These are phyloP conservation scores for Neria commutata DNA, from an alignment of 2,888 invertebrate species.

Conservation along the genomic window DNA sequence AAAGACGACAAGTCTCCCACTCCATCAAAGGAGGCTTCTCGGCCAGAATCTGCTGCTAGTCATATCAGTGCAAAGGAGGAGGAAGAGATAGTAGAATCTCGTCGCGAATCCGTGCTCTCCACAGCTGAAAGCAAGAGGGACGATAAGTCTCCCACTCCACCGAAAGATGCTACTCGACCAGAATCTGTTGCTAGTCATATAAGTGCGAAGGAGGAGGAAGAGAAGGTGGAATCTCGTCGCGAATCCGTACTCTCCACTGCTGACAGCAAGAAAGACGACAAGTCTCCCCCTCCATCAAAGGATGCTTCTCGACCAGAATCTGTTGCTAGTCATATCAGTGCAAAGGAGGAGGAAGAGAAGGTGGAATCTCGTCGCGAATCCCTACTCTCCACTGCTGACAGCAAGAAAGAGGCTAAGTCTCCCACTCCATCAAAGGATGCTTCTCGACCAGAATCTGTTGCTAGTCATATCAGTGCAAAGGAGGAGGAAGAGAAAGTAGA, in stretches of 20 bases:
- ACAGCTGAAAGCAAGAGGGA: constrained; percentile 10
- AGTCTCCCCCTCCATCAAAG: constrained; percentile 15
- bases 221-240: constrained; percentile 32
- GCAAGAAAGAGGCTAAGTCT: constrained; percentile 20
- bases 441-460: constrained; percentile 49
- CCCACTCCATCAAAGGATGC: constrained; percentile 35
- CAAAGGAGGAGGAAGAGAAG: constrained; percentile 19
- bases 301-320: constrained; percentile 43
- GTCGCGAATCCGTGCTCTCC: constrained; percentile 8
- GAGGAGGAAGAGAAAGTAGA: constrained; percentile 23
- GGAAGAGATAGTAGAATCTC: constrained; percentile 13
- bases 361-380: constrained; percentile 14
- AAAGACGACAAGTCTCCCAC: constrained; percentile 25
- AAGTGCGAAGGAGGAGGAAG: constrained; percentile 17
- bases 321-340: constrained; percentile 12
- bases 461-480: constrained; percentile 31
- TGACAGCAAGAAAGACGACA: constrained; percentile 23
- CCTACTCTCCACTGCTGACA: background rate
- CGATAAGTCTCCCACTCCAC: constrained; percentile 20
- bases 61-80: constrained; percentile 25
- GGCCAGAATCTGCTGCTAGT: constrained; percentile 43
- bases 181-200: constrained; percentile 28
- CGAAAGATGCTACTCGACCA: constrained; percentile 42
- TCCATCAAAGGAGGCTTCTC: constrained; percentile 35
- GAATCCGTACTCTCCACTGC: constrained; percentile 14